Conservation (phyloP, 2,888 invertebrate genomes). For the Leptinotarsa haldemani region DNA sequence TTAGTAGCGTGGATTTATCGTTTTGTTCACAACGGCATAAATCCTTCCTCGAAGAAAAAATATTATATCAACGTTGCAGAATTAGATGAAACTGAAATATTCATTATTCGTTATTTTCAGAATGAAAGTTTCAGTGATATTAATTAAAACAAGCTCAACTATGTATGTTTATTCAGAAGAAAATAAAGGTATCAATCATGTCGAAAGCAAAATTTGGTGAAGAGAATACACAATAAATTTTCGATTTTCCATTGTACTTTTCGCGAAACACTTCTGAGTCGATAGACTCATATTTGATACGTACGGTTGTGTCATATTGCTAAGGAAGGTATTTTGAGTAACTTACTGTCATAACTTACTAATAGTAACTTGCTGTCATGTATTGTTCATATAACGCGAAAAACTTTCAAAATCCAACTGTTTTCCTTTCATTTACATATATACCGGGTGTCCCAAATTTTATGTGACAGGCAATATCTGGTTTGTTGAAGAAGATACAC, state of each 20-base stretch:
- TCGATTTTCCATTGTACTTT: constrained; percentile 28
- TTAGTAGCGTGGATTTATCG: constrained; percentile 21
- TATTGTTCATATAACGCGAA: not conserved
- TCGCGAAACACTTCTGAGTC: not conserved
- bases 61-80: not conserved
- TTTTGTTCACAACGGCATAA: not conserved
- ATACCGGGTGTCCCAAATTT: no score
- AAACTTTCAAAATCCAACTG: not conserved
- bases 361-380: constrained; percentile 18
- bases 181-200: no score
- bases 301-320: not conserved
- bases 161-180: constrained; percentile 1
- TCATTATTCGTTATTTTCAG: constrained; percentile 4
- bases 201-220: constrained; percentile 11
- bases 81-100: not conserved
- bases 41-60: not conserved
- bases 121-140: not conserved
- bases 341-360: not conserved
- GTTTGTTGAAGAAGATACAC: no score
- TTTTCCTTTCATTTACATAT: constrained; percentile 24
- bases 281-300: not conserved
- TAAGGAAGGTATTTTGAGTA: no score
- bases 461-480: no score
- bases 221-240: constrained; percentile 31
- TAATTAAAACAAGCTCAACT: constrained; percentile 17